phyloP scores from a whole-genome alignment of 2,113 vertebrate genomes.

The Tachuris rubrigastra region DNA sequence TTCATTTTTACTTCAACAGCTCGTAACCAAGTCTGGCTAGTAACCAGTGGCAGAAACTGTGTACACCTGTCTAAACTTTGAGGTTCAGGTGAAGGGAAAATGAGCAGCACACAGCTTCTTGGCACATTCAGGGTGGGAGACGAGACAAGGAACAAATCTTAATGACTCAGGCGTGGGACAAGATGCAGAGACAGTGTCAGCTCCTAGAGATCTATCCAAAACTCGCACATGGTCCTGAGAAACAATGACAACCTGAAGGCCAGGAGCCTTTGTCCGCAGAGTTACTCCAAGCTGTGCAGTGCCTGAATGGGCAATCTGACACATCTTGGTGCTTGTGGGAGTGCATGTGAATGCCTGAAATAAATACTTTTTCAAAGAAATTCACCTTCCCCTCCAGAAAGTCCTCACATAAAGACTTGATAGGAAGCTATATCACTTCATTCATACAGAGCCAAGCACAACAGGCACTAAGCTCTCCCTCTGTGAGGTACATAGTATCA shows the following conservation, averaged over 20 bases:
- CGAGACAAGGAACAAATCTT: not conserved
- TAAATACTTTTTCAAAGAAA: not conserved
- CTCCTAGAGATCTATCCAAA: not conserved
- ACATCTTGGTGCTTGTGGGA: not conserved
- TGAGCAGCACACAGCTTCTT: not conserved
- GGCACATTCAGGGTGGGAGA: not conserved
- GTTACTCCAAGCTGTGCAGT: not conserved
- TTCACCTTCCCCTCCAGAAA: not conserved
- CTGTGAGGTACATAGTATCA: fast-evolving
- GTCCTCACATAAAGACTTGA: not conserved
- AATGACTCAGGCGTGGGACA: not conserved
- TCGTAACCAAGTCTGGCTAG: not conserved
- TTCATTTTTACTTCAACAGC: not conserved
- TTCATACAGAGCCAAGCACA: not conserved
- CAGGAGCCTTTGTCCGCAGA: not conserved
- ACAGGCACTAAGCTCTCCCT: not conserved
- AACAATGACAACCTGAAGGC: not conserved
- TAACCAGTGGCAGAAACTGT: not conserved
- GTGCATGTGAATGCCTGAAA: not conserved
- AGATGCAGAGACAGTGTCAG: not conserved
- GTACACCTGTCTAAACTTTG: not conserved
- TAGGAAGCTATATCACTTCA: not conserved
- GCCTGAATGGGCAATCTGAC: not conserved
- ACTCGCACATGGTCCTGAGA: not conserved
- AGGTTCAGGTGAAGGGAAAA: not conserved